Evolutionary conservation across 2,888 invertebrate species (phyloP), one percentile per base, ranked within the genome.

Genomic region (Tenthredo scrophulariae): DNA sequence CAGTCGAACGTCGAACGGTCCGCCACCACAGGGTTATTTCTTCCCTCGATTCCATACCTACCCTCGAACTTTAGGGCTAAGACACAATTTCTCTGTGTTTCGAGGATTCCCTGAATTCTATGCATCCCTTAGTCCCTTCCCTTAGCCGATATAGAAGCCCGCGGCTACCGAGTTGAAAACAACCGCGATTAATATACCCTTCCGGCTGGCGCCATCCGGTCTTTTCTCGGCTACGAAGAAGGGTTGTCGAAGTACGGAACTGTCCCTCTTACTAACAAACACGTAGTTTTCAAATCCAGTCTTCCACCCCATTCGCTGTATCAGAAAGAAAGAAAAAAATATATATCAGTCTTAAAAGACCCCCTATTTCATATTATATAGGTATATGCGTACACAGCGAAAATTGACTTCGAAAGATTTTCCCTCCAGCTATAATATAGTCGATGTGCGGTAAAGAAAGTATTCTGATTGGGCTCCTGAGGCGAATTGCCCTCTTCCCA

Each of bases 171-270:
- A 67, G 67, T 67, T 33, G 67, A 29, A 18, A 67, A 67, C 67
- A 67, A 67, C 67, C 33, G 29, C 67, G 29, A 67, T 67, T 67
- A 67, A 67, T 67, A 67, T 33, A 67, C 67, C 67, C 67, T 67
- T 67, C 67, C 67, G 67, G 67, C 13, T 67, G 67, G 67, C 33
- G 67, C 67, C 33, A 67, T 67, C 67, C 67, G 67, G 67, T 67
- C 67, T 67, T 33, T 67, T 67, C 67, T 22, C 33, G 18, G 33
- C 67, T 7, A 18, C 15, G 26, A 33, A 22, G 58, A 58, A 62
- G 62, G 62, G 22, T 62, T 62, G 62, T 10, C 4, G 13, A 62
- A 62, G 26, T 62, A 62, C 26, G 13, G 62, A 26, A 10, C 62
- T 26, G 33, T 67, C 15, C 33, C 18, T 67, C 67, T 67, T 67